A percentile compares a stretch with the other conserved stretches of the same genome.
phyloP scores from a whole-genome alignment of 2,888 invertebrate species.

The Rhabditophanes sp. region DNA sequence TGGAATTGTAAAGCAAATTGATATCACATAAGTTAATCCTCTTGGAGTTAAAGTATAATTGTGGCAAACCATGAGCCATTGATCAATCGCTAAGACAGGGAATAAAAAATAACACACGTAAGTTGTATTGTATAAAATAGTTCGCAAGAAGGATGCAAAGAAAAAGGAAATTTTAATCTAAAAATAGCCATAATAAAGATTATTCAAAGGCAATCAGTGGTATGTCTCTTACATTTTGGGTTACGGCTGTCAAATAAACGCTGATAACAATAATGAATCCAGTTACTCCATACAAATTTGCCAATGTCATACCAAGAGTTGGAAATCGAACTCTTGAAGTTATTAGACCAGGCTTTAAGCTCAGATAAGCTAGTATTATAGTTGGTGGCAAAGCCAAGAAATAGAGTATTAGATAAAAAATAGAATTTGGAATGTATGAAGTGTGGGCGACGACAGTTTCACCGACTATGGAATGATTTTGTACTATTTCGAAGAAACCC shows the following conservation, averaged over 20 bases:
- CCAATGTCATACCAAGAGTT: conserved; percentile 22
- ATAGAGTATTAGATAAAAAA: conserved; percentile 21
- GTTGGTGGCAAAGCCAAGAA: conserved; percentile 20
- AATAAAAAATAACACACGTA: conserved; percentile 20
- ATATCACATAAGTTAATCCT: conserved; percentile 12
- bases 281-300: conserved; percentile 18
- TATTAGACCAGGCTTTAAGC: conserved; percentile 17
- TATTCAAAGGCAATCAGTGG: neutral
- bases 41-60: conserved; percentile 13
- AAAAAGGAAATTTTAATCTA: conserved; percentile 16
- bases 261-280: conserved; percentile 19
- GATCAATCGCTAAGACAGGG: conserved; percentile 14
- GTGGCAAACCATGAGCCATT: conserved; percentile 20
- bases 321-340: conserved; percentile 20
- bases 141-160: conserved; percentile 17
- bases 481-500: no score
- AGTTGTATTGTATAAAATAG: conserved; percentile 20
- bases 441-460: conserved; percentile 14
- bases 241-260: conserved; percentile 16
- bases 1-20: conserved; percentile 17
- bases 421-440: conserved; percentile 18
- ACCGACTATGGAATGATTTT: neutral
- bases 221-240: conserved; percentile 14
- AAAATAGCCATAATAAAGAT: conserved; percentile 4
- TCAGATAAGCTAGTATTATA: conserved; percentile 20